Evolutionary conservation across 64 coral and sea anemone species (phyloP).

Genomic region (Dendrophyllia cribrosa): DNA sequence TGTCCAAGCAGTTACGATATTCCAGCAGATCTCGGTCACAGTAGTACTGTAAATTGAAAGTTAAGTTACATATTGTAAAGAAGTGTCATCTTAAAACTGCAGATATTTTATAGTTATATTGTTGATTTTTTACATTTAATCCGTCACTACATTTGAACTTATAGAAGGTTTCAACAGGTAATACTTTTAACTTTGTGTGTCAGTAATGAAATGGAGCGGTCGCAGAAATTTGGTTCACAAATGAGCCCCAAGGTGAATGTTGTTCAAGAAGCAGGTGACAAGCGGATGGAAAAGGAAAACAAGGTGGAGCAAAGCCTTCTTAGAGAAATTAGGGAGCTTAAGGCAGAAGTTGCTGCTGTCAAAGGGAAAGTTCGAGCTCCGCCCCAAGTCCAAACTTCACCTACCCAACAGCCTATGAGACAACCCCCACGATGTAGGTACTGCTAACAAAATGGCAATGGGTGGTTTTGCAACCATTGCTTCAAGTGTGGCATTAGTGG

Average conservation of each 20-base stretch:
- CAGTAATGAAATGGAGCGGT: slow-evolving; percentile 1
- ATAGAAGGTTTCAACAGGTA: no score
- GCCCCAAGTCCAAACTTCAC: not conserved
- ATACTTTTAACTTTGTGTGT: slow-evolving; percentile 1
- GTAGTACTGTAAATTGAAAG: no score
- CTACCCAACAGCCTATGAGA: slow-evolving; percentile 8
- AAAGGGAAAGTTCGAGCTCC: not conserved
- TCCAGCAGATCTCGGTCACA: no score
- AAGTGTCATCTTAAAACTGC: no score
- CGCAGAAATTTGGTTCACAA: slow-evolving; percentile 35
- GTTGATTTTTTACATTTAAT: no score
- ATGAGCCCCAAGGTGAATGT: not conserved
- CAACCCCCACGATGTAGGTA: not conserved
- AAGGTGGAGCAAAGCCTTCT: slow-evolving; percentile 22
- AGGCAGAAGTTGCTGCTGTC: slow-evolving; percentile 21
- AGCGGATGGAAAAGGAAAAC: not conserved
- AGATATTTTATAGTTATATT: no score
- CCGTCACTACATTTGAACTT: no score
- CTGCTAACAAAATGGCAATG: slow-evolving; percentile 18
- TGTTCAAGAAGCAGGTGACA: slow-evolving; percentile 12
- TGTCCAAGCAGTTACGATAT: no score
- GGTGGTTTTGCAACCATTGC: slow-evolving; percentile 25
- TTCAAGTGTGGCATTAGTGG: slow-evolving; percentile 22
- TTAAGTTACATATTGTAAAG: no score
- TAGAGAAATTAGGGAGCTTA: slow-evolving; percentile 1